Evolutionary conservation across 2,888 invertebrate genomes (phyloP).

Genomic region (Himalopsyche anomala): DNA sequence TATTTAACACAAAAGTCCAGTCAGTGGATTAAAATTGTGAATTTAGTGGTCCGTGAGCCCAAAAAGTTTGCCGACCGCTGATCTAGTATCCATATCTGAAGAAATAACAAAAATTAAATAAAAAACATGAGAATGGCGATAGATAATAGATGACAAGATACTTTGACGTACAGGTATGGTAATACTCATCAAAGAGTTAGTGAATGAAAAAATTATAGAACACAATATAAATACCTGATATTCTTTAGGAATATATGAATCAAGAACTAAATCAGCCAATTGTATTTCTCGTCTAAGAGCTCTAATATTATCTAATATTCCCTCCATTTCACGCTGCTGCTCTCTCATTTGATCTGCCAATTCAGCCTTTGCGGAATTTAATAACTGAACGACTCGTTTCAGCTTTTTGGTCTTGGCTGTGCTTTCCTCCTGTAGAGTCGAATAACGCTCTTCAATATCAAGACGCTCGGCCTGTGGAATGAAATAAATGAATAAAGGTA

Average conservation of each 20-base stretch:
- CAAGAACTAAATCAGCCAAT: constrained; percentile 92
- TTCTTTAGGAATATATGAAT: constrained; percentile 94
- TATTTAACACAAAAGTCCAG: too few species aligned
- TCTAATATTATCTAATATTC: constrained; percentile 93
- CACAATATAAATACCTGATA: constrained; percentile 82
- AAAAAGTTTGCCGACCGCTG: too few species aligned
- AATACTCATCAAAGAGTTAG: too few species aligned
- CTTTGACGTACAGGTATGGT: too few species aligned
- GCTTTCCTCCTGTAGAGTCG: constrained; percentile 95
- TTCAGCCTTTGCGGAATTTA: constrained; percentile 91
- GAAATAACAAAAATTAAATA: too few species aligned
- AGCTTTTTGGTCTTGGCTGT: constrained; percentile 94
- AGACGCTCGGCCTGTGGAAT: constrained; percentile 86
- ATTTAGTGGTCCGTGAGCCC: too few species aligned
- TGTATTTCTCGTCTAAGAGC: constrained; percentile 93
- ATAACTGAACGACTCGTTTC: constrained; percentile 90
- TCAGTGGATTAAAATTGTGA: too few species aligned
- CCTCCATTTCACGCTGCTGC: constrained; percentile 98
- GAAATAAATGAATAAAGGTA: not conserved
- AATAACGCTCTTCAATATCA: constrained; percentile 96
- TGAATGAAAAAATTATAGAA: constrained; percentile 37
- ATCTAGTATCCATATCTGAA: too few species aligned
- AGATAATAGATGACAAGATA: too few species aligned
- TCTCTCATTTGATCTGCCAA: constrained; percentile 93
- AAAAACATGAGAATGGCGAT: too few species aligned